These are phyloP conservation scores for Coptotermes formosanus DNA, from an alignment of 1,140 invertebrate species.

Conservation along the genomic window DNA sequence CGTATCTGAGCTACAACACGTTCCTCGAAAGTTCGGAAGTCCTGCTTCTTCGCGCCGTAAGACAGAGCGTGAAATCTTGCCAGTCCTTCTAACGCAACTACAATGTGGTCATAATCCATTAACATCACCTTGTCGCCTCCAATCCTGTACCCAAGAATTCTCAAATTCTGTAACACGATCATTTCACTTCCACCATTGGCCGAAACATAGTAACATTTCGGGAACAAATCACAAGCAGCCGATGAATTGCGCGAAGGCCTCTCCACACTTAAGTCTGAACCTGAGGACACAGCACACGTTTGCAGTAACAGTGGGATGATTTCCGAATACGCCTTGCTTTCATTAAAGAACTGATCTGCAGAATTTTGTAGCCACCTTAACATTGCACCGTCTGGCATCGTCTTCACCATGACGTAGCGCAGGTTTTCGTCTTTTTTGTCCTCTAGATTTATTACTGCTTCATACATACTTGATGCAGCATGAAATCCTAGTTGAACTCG, in stretches of 20 bases:
- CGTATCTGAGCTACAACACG: constrained; percentile 38
- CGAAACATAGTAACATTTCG: constrained; percentile 21
- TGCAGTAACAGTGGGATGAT: background rate
- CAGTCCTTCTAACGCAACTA: constrained; percentile 43
- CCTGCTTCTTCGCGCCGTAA: constrained; percentile 42
- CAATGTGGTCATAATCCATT: constrained; percentile 41
- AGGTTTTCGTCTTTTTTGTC: background rate
- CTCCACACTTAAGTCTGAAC: background rate
- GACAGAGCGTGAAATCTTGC: constrained; percentile 47
- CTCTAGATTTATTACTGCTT: background rate
- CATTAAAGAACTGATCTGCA: constrained; percentile 16
- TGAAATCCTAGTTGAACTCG: background rate
- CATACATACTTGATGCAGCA: background rate
- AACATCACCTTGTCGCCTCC: background rate
- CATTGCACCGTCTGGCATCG: background rate
- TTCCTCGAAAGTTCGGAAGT: constrained; percentile 41
- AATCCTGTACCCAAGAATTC: constrained; percentile 31
- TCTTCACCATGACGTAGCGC: background rate
- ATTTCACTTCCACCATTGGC: constrained; percentile 13
- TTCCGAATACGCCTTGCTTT: background rate
- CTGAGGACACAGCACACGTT: background rate
- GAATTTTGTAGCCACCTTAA: background rate
- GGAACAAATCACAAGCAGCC: background rate
- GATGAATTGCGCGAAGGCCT: background rate
- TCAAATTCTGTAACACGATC: constrained; percentile 45